Percentiles rank a stretch among this genome's conserved stretches.
phyloP scores from a whole-genome alignment of 2,888 invertebrate genomes.

The Brachypterus glaber region DNA sequence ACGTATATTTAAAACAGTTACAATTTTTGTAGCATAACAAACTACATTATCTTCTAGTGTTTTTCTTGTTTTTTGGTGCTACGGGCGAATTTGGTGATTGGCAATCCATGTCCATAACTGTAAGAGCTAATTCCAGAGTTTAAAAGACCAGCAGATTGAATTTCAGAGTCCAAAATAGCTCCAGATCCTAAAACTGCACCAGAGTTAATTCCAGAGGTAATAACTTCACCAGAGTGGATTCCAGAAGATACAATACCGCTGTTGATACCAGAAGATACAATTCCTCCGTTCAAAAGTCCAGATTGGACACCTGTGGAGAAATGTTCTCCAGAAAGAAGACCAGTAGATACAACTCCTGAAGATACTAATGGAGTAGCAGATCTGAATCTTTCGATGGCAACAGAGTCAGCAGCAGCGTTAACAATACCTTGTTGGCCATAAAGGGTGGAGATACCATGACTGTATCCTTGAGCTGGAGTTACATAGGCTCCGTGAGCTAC shows the following conservation, averaged over 20 bases:
- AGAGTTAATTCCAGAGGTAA: not conserved
- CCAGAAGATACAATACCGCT: conserved; percentile 7
- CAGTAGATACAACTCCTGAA: not conserved
- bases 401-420: conserved; percentile 5
- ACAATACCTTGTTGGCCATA: too few species aligned
- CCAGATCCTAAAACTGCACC: not conserved
- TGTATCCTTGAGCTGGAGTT: conserved; percentile 20
- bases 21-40: too few species aligned
- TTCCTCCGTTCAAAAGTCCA: conserved; percentile 3
- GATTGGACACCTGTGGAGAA: conserved; percentile 4
- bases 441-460: conserved; percentile 2
- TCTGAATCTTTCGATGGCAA: not conserved
- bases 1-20: too few species aligned
- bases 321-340: conserved; percentile 4
- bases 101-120: too few species aligned
- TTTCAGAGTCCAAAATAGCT: conserved; percentile 7
- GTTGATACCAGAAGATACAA: conserved; percentile 1
- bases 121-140: too few species aligned
- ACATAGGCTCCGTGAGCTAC: conserved; percentile 26
- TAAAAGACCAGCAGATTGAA: not conserved
- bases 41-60: too few species aligned
- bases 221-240: not conserved
- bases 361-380: conserved; percentile 3
- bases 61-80: too few species aligned
- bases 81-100: too few species aligned